Base-by-base conservation (phyloP, 2,113 vertebrate species). In the Sorex araneus region DNA sequence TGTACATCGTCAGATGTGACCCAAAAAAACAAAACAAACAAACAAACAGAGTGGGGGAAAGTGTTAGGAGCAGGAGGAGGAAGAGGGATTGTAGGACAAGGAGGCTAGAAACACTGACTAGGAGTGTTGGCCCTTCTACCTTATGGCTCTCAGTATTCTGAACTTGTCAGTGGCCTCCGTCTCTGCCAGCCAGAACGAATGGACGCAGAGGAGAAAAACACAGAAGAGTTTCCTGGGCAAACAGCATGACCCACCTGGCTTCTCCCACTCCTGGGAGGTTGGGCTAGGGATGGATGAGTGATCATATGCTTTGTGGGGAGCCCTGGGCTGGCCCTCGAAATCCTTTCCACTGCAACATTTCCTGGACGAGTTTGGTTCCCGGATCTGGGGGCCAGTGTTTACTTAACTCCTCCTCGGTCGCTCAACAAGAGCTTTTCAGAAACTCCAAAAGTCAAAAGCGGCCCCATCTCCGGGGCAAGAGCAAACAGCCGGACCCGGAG, bases 331-430 rank as follows among this genome's bases (percentile, higher is more conserved):
- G 79, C 28, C 4, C 40, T 81, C 45, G 40, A 16, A 6, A 75
- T 60, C 57, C 3, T 43, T 63, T 66, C 47, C 67, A 27, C 87
- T 73, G 40, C 77, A 23, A 32, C n/a, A n/a, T 84, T 89, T 92
- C 92, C 94, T 95, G 83, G 77, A 50, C 3, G 7, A 36, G 43
- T 78, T 81, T 74, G 66, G 75, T 91, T 95, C 87, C 89, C 7
- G 10, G 27, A 83, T 87, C 75, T 91, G 43, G 40, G 9, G 47
- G 81, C 21, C 79, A 79, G 84, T 87, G 71, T 82, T 82, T 92
- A 92, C 16, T 95, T 84, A 90, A 83, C 71, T 83, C 66, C 71
- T 76, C 25, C 76, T 76, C 78, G 57, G 28, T 50, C 87, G 57
- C 74, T 79, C 83, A 80, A 74, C 45, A 83, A 40, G 57, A 90